Conservation (phyloP, 2,797 vertebrate species). For the Dicrostonyx torquatus region DNA sequence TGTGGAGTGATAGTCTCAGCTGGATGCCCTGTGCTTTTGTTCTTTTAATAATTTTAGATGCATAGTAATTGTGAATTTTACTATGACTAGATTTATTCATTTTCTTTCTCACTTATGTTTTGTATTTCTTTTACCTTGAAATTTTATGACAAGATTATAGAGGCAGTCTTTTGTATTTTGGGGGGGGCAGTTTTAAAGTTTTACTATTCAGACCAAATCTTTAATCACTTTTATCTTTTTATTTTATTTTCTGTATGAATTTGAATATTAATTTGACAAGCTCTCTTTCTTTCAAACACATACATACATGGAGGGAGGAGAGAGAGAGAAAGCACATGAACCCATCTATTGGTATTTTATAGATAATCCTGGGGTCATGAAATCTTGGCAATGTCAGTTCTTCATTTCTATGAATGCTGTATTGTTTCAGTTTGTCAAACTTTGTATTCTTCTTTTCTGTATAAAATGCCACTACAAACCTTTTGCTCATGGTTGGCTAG, state of each 20-base stretch:
- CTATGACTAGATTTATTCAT: constrained; percentile 1
- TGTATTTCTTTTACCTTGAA: constrained; percentile 2
- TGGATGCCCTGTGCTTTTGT: background rate
- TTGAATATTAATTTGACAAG: constrained; percentile 43
- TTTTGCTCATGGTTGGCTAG: constrained; percentile 53
- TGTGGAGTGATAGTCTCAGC: background rate
- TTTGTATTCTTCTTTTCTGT: constrained; percentile 17
- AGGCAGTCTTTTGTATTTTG: constrained; percentile 12
- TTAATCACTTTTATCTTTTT: constrained; percentile 25
- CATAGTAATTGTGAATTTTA: constrained; percentile 22
- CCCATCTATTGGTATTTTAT: background rate
- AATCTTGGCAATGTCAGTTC: background rate
- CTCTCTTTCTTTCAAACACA: background rate
- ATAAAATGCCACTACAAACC: background rate
- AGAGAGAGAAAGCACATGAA: background rate
- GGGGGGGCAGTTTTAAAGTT: constrained; percentile 24
- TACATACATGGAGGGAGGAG: background rate
- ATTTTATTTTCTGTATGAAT: constrained; percentile 53
- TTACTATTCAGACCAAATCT: background rate
- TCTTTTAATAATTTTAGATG: constrained; percentile 45
- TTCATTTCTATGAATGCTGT: background rate
- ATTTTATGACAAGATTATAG: constrained; percentile 27
- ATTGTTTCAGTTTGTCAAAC: background rate
- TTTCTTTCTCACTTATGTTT: background rate
- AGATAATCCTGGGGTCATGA: background rate